A percentile compares a stretch with the other conserved stretches of the same genome.
Evolutionary conservation across 2,113 vertebrate species (phyloP).

Genomic region (Gavialis gangeticus): DNA sequence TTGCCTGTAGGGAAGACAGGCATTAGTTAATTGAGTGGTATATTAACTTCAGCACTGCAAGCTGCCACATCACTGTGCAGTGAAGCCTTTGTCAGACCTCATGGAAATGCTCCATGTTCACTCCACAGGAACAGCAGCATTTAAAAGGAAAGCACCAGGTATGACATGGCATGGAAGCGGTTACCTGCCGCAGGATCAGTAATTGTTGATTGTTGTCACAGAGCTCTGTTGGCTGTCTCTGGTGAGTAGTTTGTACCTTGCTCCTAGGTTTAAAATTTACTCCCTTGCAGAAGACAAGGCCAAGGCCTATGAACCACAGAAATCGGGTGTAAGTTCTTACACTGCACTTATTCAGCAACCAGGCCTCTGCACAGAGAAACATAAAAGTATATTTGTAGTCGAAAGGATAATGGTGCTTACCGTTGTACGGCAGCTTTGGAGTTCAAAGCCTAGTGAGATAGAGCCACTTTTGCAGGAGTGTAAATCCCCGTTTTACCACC

Average conservation of each 20-base stretch:
- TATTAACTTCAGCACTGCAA: accelerated
- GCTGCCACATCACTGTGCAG: accelerated
- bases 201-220: background rate
- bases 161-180: too few species aligned
- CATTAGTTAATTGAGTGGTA: accelerated
- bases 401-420: too few species aligned
- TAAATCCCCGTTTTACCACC: background rate
- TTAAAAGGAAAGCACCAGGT: background rate
- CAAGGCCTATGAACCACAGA: too few species aligned
- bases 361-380: too few species aligned
- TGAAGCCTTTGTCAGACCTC: accelerated
- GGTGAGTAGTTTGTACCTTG: accelerated
- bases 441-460: background rate
- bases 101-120: accelerated
- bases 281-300: background rate
- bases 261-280: accelerated
- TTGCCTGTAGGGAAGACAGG: accelerated
- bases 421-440: background rate
- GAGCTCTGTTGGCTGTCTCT: background rate
- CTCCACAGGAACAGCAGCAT: accelerated
- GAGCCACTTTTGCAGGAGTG: background rate
- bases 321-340: too few species aligned
- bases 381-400: too few species aligned
- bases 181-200: background rate
- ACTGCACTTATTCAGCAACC: too few species aligned